phyloP scores from a whole-genome alignment of 2,888 invertebrate genomes.

The Drosophila niveifrons region DNA sequence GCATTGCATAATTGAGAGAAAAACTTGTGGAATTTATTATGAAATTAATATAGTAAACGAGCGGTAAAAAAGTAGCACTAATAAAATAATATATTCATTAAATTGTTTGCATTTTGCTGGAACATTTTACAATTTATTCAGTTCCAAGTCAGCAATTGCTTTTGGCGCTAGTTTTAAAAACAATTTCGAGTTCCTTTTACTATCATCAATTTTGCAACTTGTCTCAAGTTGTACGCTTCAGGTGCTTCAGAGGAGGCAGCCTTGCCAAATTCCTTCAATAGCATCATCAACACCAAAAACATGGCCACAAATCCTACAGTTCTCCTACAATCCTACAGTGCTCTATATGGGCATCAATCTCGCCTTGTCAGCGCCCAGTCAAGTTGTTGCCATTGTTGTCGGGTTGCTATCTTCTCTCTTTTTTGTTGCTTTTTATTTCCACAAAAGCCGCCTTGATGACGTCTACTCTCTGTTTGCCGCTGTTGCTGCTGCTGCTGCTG shows the following conservation, averaged over 20 bases:
- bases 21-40: not conserved
- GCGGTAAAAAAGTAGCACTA: not conserved
- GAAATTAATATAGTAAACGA: constrained; percentile 9
- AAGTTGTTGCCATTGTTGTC: constrained; percentile 74
- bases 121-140: not conserved
- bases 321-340: constrained; percentile 42
- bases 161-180: not conserved
- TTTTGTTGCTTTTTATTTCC: constrained; percentile 10
- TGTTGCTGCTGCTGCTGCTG: constrained; percentile 19
- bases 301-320: constrained; percentile 50
- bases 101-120: no score
- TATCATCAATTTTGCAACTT: constrained; percentile 9
- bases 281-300: constrained; percentile 33
- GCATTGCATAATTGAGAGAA: not conserved
- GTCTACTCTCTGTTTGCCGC: constrained; percentile 43
- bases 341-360: constrained; percentile 73
- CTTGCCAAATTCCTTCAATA: constrained; percentile 31
- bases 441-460: constrained; percentile 68
- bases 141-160: not conserved
- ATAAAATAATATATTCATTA: not conserved
- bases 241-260: not conserved
- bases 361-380: constrained; percentile 74
- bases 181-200: not conserved
- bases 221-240: constrained; percentile 9
- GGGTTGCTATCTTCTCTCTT: constrained; percentile 1